A percentile compares a stretch with the other conserved stretches of the same genome.
Evolutionary conservation across 2,888 invertebrate genomes (phyloP).

Genomic region (Caenorhabditis sinica): DNA sequence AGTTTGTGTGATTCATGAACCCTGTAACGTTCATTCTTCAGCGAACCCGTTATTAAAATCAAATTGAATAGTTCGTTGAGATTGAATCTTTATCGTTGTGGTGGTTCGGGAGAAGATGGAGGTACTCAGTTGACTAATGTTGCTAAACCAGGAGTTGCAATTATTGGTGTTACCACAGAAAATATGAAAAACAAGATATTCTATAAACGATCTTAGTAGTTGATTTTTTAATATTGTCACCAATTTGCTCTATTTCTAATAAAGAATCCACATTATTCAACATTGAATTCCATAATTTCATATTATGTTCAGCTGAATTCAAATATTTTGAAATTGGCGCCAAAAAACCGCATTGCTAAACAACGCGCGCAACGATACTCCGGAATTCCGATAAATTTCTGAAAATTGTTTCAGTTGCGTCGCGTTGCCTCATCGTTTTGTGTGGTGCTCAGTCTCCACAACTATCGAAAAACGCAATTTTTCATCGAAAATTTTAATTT

Average conservation of each 20-base stretch:
- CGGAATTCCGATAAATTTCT: not conserved
- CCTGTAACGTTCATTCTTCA: not conserved
- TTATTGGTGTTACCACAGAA: not conserved
- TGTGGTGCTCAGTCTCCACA: not conserved
- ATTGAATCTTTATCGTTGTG: not conserved
- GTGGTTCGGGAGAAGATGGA: not conserved
- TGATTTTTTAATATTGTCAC: not conserved
- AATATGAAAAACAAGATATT: not conserved
- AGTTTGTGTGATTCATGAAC: not conserved
- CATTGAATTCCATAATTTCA: no score
- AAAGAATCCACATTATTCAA: no score
- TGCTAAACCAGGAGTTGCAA: not conserved
- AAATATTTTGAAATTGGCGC: no score
- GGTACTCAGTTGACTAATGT: not conserved
- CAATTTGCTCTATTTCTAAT: no score
- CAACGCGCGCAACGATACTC: slow-evolving; percentile 49
- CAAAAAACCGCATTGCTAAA: slow-evolving; percentile 43
- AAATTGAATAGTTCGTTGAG: slow-evolving; percentile 9
- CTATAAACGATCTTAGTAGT: not conserved
- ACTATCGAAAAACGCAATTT: slow-evolving; percentile 4
- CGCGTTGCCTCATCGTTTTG: not conserved
- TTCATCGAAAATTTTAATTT: slow-evolving; percentile 22
- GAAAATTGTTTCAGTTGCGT: not conserved
- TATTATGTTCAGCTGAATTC: no score
- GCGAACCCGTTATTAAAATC: slow-evolving; percentile 5